phyloP scores from a whole-genome alignment of 2,113 vertebrate species.

The Epinephelus lanceolatus region DNA sequence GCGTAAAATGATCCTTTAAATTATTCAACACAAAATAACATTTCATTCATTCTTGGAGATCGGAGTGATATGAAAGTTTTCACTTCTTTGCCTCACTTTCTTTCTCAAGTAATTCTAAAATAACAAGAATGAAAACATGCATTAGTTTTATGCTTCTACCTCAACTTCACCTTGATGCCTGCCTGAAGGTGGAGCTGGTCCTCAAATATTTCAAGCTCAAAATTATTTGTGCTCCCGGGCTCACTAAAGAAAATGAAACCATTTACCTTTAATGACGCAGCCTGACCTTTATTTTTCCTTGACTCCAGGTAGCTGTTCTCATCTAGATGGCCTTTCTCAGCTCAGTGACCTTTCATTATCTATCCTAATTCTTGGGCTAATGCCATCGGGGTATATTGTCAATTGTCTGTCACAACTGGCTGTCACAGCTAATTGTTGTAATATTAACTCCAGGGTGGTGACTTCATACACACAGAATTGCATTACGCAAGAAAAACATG shows the following conservation, averaged over 20 bases:
- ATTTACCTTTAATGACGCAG: conserved; percentile 8
- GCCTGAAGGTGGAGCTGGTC: not conserved
- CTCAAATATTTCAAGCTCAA: conserved; percentile 21
- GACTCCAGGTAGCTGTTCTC: conserved; percentile 18
- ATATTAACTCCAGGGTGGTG: not conserved
- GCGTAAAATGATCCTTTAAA: not conserved
- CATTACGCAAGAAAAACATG: conserved; percentile 2
- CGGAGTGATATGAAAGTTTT: not conserved
- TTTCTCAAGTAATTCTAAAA: not conserved
- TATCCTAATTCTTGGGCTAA: conserved; percentile 1
- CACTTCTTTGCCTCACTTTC: not conserved
- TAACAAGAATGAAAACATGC: not conserved
- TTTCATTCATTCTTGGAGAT: not conserved
- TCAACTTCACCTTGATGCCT: conserved; percentile 1
- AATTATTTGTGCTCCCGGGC: not conserved
- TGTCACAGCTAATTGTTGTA: not conserved
- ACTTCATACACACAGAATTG: conserved; percentile 3
- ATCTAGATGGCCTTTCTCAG: conserved; percentile 41
- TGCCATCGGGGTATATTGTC: conserved; percentile 28
- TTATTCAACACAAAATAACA: not conserved
- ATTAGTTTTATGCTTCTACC: conserved; percentile 18
- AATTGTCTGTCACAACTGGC: not conserved
- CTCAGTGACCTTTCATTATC: conserved; percentile 53
- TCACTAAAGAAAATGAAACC: conserved; percentile 12
- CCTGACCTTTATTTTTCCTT: conserved; percentile 54